These are phyloP conservation scores for Macaria liturata DNA, from an alignment of 2,888 invertebrate genomes.

Conservation along the genomic window DNA sequence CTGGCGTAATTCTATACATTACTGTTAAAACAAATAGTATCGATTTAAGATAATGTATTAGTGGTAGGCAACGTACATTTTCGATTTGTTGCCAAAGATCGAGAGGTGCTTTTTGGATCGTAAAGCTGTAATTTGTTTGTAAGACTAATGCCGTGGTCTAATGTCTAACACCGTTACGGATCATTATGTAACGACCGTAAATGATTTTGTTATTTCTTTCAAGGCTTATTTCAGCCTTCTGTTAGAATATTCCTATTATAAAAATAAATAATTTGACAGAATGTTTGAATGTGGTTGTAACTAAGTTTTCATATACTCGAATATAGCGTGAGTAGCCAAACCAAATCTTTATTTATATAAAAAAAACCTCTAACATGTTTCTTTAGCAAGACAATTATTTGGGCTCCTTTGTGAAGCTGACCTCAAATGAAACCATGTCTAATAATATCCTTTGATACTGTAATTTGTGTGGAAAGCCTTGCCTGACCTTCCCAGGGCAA, in stretches of 20 bases:
- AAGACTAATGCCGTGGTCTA: not conserved
- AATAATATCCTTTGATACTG: conserved; percentile 26
- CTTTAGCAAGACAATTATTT: conserved; percentile 8
- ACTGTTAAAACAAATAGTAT: conserved; percentile 14
- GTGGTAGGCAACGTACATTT: conserved; percentile 1
- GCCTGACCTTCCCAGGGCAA: conserved; percentile 33
- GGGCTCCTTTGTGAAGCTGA: conserved; percentile 19
- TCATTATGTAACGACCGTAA: conserved; percentile 1
- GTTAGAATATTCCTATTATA: no score
- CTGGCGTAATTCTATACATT: conserved; percentile 10
- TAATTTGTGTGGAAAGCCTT: conserved; percentile 34
- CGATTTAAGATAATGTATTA: conserved; percentile 13
- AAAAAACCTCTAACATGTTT: conserved; percentile 10
- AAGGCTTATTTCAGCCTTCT: no score
- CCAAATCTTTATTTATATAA: not conserved
- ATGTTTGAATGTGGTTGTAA: no score
- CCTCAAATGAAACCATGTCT: conserved; percentile 21
- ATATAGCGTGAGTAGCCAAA: no score
- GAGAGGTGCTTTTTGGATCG: conserved; percentile 3
- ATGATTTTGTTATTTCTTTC: not conserved
- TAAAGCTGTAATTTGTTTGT: conserved; percentile 10
- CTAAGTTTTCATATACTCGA: no score
- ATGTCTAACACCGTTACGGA: conserved; percentile 7
- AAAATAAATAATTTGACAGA: no score
- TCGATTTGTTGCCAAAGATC: conserved; percentile 10